Evolutionary conservation across 2,888 invertebrate genomes (phyloP).

Genomic region (Spilosoma lubricipeda): DNA sequence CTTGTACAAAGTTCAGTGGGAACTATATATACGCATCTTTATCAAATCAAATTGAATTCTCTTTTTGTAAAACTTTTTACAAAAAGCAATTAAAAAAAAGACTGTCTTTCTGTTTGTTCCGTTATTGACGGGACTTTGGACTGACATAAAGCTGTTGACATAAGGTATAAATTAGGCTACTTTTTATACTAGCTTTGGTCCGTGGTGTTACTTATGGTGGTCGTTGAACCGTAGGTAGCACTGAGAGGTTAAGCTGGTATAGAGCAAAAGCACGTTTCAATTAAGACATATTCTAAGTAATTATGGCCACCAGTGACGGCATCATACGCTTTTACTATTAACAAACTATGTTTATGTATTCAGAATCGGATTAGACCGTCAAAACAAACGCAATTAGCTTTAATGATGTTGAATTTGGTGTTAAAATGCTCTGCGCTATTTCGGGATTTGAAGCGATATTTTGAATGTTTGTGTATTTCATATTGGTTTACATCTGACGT

Average conservation of each 20-base stretch:
- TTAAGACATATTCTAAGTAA: slow-evolving; percentile 20
- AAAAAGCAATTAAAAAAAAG: no score
- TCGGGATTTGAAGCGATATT: slow-evolving; percentile 23
- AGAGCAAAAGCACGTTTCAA: not conserved
- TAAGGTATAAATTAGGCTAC: no score
- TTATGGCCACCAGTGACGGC: slow-evolving; percentile 37
- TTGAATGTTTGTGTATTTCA: slow-evolving; percentile 10
- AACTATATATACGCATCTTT: not conserved
- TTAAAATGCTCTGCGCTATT: slow-evolving; percentile 19
- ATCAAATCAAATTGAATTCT: no score
- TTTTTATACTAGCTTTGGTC: no score
- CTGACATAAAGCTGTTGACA: no score
- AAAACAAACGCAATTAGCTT: slow-evolving; percentile 45
- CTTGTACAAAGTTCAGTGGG: slow-evolving; percentile 3
- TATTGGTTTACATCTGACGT: not conserved
- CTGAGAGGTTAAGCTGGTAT: no score
- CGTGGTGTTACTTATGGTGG: no score
- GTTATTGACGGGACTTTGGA: no score
- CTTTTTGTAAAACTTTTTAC: no score
- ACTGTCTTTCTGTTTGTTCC: no score
- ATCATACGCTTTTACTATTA: slow-evolving; percentile 39
- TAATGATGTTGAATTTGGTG: slow-evolving; percentile 45
- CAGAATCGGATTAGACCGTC: slow-evolving; percentile 43
- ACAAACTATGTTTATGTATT: slow-evolving; percentile 36
- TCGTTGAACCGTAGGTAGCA: no score